These are phyloP conservation scores for Okapia johnstoni DNA, from an alignment of 2,113 vertebrate species.

Conservation along the genomic window DNA sequence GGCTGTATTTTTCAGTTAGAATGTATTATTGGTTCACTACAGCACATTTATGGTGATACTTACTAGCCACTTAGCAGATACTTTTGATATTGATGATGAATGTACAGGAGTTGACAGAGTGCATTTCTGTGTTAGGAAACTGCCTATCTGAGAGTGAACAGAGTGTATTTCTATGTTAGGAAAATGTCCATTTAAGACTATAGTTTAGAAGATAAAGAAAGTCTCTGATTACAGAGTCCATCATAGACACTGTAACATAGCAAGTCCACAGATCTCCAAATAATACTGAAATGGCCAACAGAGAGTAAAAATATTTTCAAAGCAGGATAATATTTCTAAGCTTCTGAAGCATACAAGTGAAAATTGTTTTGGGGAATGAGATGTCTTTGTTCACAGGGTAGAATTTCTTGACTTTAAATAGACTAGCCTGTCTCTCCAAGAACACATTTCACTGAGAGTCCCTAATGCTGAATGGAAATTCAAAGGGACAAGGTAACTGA, in stretches of 20 bases:
- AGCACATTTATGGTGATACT: not conserved
- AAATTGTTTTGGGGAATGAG: not conserved
- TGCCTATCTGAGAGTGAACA: not conserved
- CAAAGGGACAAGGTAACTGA: slow-evolving; percentile 52
- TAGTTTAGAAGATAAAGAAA: not conserved
- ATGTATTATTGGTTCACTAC: not conserved
- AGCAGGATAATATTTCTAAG: not conserved
- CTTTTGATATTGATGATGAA: slow-evolving; percentile 12
- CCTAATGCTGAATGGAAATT: slow-evolving; percentile 20
- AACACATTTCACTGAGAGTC: slow-evolving; percentile 20
- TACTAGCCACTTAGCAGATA: not conserved
- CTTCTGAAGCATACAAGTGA: not conserved
- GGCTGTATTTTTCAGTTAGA: not conserved
- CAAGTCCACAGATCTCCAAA: not conserved
- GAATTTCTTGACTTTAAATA: slow-evolving; percentile 32
- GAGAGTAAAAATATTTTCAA: not conserved
- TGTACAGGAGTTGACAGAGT: not conserved
- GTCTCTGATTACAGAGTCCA: not conserved
- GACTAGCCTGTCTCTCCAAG: not conserved
- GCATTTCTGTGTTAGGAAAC: not conserved
- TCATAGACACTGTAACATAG: not conserved
- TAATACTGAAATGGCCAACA: not conserved
- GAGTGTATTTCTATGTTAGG: not conserved
- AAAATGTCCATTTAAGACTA: not conserved
- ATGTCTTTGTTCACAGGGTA: not conserved